Evolutionary conservation across 2,113 vertebrate species (phyloP).

Genomic region (Pollimyrus isidori): DNA sequence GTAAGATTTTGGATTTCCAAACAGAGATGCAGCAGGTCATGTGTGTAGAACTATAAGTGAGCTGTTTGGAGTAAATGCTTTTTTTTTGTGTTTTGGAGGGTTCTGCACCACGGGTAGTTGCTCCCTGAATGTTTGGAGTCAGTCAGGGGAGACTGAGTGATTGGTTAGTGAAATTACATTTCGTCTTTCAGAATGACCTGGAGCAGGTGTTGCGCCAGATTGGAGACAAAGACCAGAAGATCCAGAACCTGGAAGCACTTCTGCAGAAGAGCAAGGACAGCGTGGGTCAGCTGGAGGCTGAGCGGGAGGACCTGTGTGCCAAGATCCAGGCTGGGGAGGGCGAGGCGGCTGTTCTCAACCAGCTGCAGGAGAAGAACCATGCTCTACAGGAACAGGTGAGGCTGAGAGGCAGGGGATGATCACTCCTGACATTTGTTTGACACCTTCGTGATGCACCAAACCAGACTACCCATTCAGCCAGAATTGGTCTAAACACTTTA

Average conservation of each 20-base stretch:
- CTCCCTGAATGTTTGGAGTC: neutral
- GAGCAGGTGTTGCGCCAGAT: slow-evolving; percentile 96
- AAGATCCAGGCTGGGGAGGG: slow-evolving; percentile 98
- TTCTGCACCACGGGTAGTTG: neutral
- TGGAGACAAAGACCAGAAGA: slow-evolving; percentile 98
- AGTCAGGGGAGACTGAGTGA: neutral
- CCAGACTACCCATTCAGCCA: neutral
- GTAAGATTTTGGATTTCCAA: neutral
- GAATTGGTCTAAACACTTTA: slow-evolving; percentile 35
- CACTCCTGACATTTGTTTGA: neutral
- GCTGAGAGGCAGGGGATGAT: neutral
- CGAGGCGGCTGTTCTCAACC: slow-evolving; percentile 87
- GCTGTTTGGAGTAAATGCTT: neutral
- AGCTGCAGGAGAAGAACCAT: slow-evolving; percentile 94
- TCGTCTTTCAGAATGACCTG: slow-evolving; percentile 78
- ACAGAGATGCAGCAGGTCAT: neutral
- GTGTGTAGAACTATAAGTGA: neutral
- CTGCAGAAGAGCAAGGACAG: slow-evolving; percentile 94
- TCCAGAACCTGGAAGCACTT: slow-evolving; percentile 94
- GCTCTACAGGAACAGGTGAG: slow-evolving; percentile 82
- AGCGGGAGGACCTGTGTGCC: slow-evolving; percentile 89
- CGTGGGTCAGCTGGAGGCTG: slow-evolving; percentile 80
- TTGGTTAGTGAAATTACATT: neutral
- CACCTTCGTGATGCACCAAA: no score
- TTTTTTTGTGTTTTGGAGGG: neutral